These are phyloP conservation scores for Macrocentrus cingulum DNA, from an alignment of 1,140 invertebrate genomes.

Conservation along the genomic window DNA sequence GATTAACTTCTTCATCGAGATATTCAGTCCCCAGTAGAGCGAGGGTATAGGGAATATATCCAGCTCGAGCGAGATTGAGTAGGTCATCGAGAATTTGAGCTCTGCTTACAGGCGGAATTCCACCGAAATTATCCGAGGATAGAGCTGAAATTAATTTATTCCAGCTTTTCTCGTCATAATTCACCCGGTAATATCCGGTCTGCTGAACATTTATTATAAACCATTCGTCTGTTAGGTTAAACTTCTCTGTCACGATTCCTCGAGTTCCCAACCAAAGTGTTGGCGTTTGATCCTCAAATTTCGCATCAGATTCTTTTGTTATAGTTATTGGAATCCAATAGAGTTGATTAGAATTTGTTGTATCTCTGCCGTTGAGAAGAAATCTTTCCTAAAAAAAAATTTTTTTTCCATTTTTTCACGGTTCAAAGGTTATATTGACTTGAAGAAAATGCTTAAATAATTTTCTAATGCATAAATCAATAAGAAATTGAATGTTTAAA, in stretches of 20 bases:
- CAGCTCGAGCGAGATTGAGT: conserved; percentile 53
- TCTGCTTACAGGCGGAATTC: conserved; percentile 64
- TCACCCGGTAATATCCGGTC: conserved; percentile 68
- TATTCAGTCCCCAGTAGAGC: conserved; percentile 59
- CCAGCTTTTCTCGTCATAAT: conserved; percentile 63
- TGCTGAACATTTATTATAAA: conserved; percentile 65
- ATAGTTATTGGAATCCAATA: conserved; percentile 43
- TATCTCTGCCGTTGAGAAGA: conserved; percentile 15
- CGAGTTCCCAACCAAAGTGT: conserved; percentile 45
- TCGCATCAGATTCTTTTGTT: not conserved
- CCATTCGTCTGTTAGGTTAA: conserved; percentile 52
- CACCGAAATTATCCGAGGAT: conserved; percentile 43
- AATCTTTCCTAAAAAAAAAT: conserved; percentile 28
- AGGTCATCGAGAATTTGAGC: conserved; percentile 65
- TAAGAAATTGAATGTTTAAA: too few relatives aligned
- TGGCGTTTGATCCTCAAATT: conserved; percentile 20
- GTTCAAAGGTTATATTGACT: too few relatives aligned
- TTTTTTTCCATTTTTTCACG: too few relatives aligned
- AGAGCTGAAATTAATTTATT: conserved; percentile 57
- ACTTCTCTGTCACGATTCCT: conserved; percentile 27
- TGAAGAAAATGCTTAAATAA: too few relatives aligned
- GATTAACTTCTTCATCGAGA: conserved; percentile 60
- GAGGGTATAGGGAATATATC: conserved; percentile 42
- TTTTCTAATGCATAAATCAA: too few relatives aligned
- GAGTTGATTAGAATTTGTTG: not conserved